Evolutionary conservation across 2,113 vertebrate species (phyloP), one percentile per base, ranked within the genome.

Genomic region (Morone chrysops): DNA sequence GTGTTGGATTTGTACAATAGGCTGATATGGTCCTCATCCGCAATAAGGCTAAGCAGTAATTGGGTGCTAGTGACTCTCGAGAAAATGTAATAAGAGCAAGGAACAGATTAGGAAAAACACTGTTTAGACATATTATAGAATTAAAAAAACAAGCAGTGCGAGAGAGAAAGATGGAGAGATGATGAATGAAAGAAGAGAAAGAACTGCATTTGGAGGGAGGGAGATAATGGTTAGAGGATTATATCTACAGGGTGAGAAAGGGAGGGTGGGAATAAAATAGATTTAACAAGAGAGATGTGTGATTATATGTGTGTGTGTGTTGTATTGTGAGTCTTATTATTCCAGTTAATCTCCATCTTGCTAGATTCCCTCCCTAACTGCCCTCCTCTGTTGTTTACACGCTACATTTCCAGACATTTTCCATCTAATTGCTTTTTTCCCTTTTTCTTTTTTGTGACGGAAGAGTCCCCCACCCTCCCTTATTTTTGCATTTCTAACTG

Each of bases 261-360:
- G 8, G 20, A 62, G 36, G 10, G 47, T 17, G 66, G 36, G 25
- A 75, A n/a, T 47, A 56, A 25, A 53, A 75, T 6, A 72, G 16
- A 67, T 36, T 17, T 57, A 81, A 57, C 54, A 60, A 57, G 36
- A 47, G 51, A 56, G 22, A 81, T 36, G 61, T 45, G 62, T 66
- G 84, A 40, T 6, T 59, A 10, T 18, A 3, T n/a, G 62, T 68
- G 16, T 40, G 22, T 54, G 74, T 71, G 70, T 74, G n/a, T n/a
- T 80, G 70, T 62, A 71, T 48, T 81, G 65, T 85, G 75, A 69
- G 38, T 82, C 82, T 74, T 82, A 78, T 93, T 93, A 83, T 84
- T 92, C 80, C 66, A 61, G 81, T 86, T 92, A 90, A 91, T 91
- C 84, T 90, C 50, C 70, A 87, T 89, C 90, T 92, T 83, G 65